Base-by-base conservation (phyloP, 2,113 vertebrate genomes). In the Galemys pyrenaicus region DNA sequence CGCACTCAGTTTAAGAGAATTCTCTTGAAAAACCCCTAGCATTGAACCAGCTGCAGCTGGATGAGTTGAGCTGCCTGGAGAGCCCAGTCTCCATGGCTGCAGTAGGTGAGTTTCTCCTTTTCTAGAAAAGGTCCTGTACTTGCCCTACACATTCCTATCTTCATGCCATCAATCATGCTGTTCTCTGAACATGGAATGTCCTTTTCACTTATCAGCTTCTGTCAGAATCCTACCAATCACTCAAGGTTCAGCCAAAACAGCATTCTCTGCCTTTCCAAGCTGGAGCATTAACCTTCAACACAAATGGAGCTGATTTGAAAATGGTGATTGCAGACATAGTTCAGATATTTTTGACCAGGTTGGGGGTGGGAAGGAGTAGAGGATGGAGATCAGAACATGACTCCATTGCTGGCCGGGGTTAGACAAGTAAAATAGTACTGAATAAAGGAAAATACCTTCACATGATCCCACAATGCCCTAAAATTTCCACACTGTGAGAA, bases 161-260 rank as follows among this genome's bases (percentile, higher is more conserved):
- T 86, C 15, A 6, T 9, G 54, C n/a, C 67, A 49, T 64, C 73
- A 58, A 24, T 60, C 71, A 44, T 20, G 11, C 39, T 73, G 28
- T 70, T 90, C 26, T 28, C n/a, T 64, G 20, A 9, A 65, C 39
- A 35, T 84, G 46, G 60, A 75, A 85, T 15, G 73, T 81, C 60
- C n/a, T 94, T 80, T 84, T 41, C n/a, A 65, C 81, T 67, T 70
- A 79, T 39, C 49, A 87, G 30, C 56, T 10, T 44, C 10, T 2
- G 35, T 85, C 78, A 9, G 32, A 92, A 65, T 71, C 73, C 54
- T 46, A 24, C 75, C 60, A 2, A 35, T n/a, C 58, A 56, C 58
- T 58, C 77, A 58, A 70, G 58, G 56, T 46, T 96, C 85, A 83
- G 68, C 62, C 87, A 65, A 67, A 92, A 89, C 28, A 87, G n/a